Evolutionary conservation across 2,113 vertebrate species (phyloP).

Genomic region (Gymnogyps californianus): DNA sequence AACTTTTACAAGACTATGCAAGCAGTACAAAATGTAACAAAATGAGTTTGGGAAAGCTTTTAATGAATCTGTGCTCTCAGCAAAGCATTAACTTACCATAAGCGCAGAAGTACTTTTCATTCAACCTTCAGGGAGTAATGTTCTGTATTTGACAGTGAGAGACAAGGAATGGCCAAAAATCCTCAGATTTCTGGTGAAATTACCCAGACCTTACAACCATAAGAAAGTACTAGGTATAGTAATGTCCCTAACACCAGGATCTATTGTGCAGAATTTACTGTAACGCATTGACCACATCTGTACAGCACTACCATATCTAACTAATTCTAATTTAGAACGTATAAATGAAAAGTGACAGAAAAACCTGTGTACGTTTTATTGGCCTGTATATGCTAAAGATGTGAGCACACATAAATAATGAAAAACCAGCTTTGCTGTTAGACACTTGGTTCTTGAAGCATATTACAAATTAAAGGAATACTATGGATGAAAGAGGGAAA

Average conservation of each 20-base stretch:
- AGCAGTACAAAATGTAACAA: neutral
- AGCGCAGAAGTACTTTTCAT: neutral
- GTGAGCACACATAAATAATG: constrained; percentile 4
- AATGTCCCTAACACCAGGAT: neutral
- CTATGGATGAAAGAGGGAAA: neutral
- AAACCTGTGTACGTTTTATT: neutral
- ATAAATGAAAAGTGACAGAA: constrained; percentile 7
- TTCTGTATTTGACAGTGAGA: neutral
- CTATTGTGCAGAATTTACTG: neutral
- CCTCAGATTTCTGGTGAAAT: neutral
- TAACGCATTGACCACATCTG: neutral
- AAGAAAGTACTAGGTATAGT: neutral
- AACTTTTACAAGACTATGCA: neutral
- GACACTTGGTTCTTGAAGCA: neutral
- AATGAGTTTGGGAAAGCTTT: neutral
- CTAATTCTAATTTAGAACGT: neutral
- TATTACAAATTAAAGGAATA: constrained; percentile 27
- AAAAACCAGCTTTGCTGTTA: constrained; percentile 7
- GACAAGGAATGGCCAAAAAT: neutral
- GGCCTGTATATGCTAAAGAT: neutral
- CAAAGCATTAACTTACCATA: neutral
- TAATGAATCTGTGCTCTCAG: neutral
- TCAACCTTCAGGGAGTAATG: neutral
- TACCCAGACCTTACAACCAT: neutral
- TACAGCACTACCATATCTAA: neutral